Base-by-base conservation (phyloP, 1,140 invertebrate species). In the Carcinoscorpius rotundicauda region DNA sequence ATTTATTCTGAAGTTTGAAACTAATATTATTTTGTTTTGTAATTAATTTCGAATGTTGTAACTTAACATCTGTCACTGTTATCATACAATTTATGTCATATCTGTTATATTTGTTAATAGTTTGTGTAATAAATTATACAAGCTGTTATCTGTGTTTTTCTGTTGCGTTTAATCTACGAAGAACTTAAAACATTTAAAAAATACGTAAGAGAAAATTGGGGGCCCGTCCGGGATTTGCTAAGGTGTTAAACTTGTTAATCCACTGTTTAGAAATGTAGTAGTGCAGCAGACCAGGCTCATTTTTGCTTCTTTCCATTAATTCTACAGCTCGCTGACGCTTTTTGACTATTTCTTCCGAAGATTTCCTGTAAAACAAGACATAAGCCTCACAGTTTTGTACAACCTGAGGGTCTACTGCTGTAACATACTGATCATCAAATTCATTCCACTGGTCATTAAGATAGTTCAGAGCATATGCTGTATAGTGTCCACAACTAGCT, bases 201-300 rank as follows among this genome's bases (percentile, higher is more conserved):
- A n/a, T n/a, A n/a, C n/a, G n/a, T n/a, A n/a, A n/a, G n/a, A n/a
- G n/a, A n/a, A n/a, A n/a, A n/a, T n/a, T n/a, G n/a, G n/a, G n/a
- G n/a, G n/a, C n/a, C n/a, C n/a, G 88, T 0, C 94, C 94, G 0
- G 94, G 93, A 75, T 98, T 93, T n/a, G 93, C 87, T 79, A 95
- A 97, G 6, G 90, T 93, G 70, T 92, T 89, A 73, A 97, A 93
- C 65, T 87, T 85, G 72, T 90, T 92, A 11, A 97, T 82, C 94
- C 94, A 97, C 72, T 95, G 90, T 63, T 86, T 86, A 0, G 91
- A 93, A 51, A 98, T 85, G 72, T 88, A 94, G 71, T 90, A 93
- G 72, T 86, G 85, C 64, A 87, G 82, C 66, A 88, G 83, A 70
- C 83, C 74, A 29, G 72, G 68, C 64, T 72, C 71, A 63, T 60